Percentiles rank a stretch among this genome's conserved stretches.
Conservation (phyloP, 1,140 invertebrate species). For the Physella acuta region DNA sequence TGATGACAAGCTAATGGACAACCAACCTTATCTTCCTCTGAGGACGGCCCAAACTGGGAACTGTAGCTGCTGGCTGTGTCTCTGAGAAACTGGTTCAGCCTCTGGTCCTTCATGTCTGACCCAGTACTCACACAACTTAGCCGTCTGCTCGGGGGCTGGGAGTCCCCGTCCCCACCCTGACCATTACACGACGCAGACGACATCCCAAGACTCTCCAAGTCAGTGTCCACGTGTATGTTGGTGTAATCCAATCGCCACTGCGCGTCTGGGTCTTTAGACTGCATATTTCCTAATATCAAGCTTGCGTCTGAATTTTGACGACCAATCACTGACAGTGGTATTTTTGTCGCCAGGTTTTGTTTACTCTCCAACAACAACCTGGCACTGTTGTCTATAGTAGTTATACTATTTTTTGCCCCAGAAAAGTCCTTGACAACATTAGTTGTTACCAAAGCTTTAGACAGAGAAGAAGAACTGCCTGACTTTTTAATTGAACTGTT, state of each 20-base stretch:
- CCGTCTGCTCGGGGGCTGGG: neutral
- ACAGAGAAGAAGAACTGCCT: neutral
- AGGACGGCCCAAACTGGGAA: neutral
- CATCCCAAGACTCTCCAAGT: constrained; percentile 32
- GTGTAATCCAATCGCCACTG: constrained; percentile 52
- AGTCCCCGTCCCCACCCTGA: neutral
- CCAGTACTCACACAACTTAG: constrained; percentile 16
- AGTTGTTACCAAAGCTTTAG: neutral
- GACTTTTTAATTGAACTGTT: neutral
- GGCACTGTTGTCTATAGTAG: neutral
- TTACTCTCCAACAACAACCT: too few species aligned
- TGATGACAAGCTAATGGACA: neutral
- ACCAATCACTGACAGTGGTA: neutral
- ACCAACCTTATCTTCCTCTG: constrained; percentile 23
- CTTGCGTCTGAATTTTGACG: constrained; percentile 12
- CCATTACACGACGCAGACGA: neutral
- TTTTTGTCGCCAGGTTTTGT: neutral
- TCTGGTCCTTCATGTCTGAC: constrained; percentile 14
- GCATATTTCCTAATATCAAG: constrained; percentile 22
- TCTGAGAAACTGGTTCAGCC: constrained; percentile 24
- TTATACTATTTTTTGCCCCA: neutral
- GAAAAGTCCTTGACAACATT: too few species aligned
- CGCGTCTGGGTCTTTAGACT: constrained; percentile 36
- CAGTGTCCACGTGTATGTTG: constrained; percentile 45
- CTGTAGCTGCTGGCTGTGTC: constrained; percentile 16